These are phyloP conservation scores for Smittia sp. DNA, from an alignment of 2,888 invertebrate genomes.

Conservation along the genomic window DNA sequence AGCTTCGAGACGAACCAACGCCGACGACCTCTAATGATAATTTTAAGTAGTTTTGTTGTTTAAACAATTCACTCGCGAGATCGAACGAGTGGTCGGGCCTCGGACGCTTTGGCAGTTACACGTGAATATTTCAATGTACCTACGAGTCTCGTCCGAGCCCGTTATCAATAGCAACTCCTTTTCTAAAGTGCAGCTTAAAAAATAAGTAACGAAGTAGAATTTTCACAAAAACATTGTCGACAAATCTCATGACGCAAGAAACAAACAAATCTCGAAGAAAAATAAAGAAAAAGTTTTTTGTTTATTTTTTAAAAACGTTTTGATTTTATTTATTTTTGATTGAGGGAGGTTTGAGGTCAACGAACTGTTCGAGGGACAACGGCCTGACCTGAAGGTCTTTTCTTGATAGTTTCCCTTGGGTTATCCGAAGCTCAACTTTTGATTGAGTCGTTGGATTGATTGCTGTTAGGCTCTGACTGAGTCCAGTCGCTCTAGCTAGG, in stretches of 20 bases:
- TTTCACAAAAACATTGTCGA: background rate
- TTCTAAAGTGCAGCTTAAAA: conserved; percentile 1
- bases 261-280: background rate
- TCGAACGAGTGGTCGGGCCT: background rate
- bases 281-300: conserved; percentile 16
- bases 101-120: background rate
- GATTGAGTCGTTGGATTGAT: too few relatives aligned
- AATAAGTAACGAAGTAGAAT: background rate
- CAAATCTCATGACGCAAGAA: background rate
- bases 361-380: too few relatives aligned
- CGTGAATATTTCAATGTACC: conserved; percentile 2
- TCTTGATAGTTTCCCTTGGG: too few relatives aligned
- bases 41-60: background rate
- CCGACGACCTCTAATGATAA: background rate
- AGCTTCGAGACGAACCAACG: too few relatives aligned
- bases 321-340: background rate
- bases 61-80: background rate
- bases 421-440: too few relatives aligned
- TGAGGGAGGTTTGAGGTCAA: too few relatives aligned
- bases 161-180: background rate
- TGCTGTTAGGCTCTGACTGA: too few relatives aligned
- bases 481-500: too few relatives aligned
- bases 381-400: too few relatives aligned
- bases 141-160: background rate
- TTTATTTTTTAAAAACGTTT: conserved; percentile 17